Evolutionary conservation across 1,140 invertebrate genomes (phyloP).

Genomic region (Drosophila teissieri): DNA sequence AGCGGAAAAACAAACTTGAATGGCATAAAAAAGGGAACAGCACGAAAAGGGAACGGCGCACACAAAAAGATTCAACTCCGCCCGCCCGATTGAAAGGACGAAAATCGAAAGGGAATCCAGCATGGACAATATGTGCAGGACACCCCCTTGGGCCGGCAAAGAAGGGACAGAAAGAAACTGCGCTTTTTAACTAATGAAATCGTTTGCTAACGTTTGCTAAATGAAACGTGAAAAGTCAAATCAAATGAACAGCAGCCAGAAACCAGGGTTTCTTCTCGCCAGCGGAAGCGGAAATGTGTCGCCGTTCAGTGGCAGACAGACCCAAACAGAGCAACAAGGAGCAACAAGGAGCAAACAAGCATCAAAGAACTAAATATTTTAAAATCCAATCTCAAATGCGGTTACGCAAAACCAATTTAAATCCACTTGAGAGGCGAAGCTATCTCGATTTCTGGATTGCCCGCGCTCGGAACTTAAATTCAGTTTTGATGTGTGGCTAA

Average conservation of each 20-base stretch:
- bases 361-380: slow-evolving; percentile 54
- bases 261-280: slow-evolving; percentile 20
- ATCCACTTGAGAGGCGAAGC: slow-evolving; percentile 65
- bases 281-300: slow-evolving; percentile 81
- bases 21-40: slow-evolving; percentile 61
- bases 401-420: slow-evolving; percentile 68
- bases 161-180: slow-evolving; percentile 19
- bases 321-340: slow-evolving; percentile 9
- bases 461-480: slow-evolving; percentile 3
- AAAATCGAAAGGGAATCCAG: not conserved
- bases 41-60: slow-evolving; percentile 35
- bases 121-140: slow-evolving; percentile 55
- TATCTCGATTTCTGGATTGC: slow-evolving; percentile 22
- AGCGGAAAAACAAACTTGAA: slow-evolving; percentile 84
- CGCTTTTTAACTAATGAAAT: slow-evolving; percentile 84
- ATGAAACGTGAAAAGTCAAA: slow-evolving; percentile 81
- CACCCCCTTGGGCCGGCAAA: slow-evolving; percentile 5
- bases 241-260: slow-evolving; percentile 44
- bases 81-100: slow-evolving; percentile 54
- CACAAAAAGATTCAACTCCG: slow-evolving; percentile 23
- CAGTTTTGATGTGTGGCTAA: slow-evolving; percentile 62
- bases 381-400: slow-evolving; percentile 61
- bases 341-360: slow-evolving; percentile 1
- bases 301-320: slow-evolving; percentile 64
- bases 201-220: slow-evolving; percentile 84